A percentile compares a stretch with the other conserved stretches of the same genome.
These are phyloP conservation scores for Trachelus tabidus DNA, from an alignment of 2,888 invertebrate species.

Conservation along the genomic window DNA sequence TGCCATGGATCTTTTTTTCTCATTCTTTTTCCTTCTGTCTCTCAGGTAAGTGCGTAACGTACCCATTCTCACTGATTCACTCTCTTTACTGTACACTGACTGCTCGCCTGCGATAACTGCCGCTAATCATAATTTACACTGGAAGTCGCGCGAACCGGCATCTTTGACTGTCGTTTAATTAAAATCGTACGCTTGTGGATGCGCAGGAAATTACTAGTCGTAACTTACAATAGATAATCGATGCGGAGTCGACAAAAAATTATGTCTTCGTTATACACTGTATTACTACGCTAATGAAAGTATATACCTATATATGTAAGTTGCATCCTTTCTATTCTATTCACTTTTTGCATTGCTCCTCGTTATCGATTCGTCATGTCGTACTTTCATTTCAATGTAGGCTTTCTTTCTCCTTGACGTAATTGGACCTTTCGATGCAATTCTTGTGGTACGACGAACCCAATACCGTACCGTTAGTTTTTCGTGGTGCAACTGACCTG, in stretches of 20 bases:
- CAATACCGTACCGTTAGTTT: constrained; percentile 43
- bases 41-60: neutral
- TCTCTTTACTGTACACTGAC: neutral
- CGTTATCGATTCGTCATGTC: neutral
- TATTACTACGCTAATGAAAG: neutral
- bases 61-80: neutral
- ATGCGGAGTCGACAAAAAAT: neutral
- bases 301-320: neutral
- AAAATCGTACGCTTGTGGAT: neutral
- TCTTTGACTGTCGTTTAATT: neutral
- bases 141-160: neutral
- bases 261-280: neutral
- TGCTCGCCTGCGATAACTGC: neutral
- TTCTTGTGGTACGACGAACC: constrained; percentile 47
- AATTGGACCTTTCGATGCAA: constrained; percentile 39
- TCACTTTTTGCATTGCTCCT: neutral
- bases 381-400: neutral
- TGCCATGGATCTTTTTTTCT: neutral
- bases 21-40: neutral
- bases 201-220: neutral
- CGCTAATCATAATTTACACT: neutral
- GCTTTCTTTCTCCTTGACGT: constrained; percentile 32
- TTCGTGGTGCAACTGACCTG: constrained; percentile 57
- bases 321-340: neutral
- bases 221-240: neutral